These are phyloP conservation scores for Thymelicus acteon DNA, from an alignment of 2,888 invertebrate species.

Conservation along the genomic window DNA sequence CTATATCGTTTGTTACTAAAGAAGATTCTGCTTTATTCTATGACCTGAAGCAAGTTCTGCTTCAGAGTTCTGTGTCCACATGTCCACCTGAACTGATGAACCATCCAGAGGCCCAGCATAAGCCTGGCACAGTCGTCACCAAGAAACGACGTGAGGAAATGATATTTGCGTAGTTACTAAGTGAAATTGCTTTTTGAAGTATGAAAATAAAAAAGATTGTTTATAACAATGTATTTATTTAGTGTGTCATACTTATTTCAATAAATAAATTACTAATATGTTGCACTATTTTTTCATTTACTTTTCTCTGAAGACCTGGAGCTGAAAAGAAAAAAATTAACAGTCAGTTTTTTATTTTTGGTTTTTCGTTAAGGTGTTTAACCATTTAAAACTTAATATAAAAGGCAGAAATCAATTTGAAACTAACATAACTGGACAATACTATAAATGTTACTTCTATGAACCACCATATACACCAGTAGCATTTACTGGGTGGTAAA, in stretches of 20 bases:
- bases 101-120: conserved; percentile 99
- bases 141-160: conserved; percentile 97
- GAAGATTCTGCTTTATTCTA: conserved; percentile 98
- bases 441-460: too few species aligned
- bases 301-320: conserved; percentile 7
- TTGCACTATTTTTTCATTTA: conserved; percentile 22
- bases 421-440: too few species aligned
- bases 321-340: conserved; percentile 33
- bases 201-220: conserved; percentile 36
- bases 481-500: too few species aligned
- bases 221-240: conserved; percentile 19
- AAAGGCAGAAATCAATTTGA: too few species aligned
- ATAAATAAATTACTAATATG: conserved; percentile 42
- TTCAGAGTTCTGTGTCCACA: conserved; percentile 95
- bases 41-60: conserved; percentile 96
- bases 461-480: too few species aligned
- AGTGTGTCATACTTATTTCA: conserved; percentile 37
- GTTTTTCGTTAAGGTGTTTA: too few species aligned
- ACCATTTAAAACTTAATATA: too few species aligned
- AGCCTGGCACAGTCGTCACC: conserved; percentile 97
- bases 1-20: conserved; percentile 98
- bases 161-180: conserved; percentile 91
- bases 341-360: too few species aligned
- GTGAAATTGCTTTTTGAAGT: background rate
- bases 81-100: conserved; percentile 99